A percentile compares a stretch with the other conserved stretches of the same genome.
phyloP scores from a whole-genome alignment of 2,113 vertebrate species.

The Elgaria multicarinata region DNA sequence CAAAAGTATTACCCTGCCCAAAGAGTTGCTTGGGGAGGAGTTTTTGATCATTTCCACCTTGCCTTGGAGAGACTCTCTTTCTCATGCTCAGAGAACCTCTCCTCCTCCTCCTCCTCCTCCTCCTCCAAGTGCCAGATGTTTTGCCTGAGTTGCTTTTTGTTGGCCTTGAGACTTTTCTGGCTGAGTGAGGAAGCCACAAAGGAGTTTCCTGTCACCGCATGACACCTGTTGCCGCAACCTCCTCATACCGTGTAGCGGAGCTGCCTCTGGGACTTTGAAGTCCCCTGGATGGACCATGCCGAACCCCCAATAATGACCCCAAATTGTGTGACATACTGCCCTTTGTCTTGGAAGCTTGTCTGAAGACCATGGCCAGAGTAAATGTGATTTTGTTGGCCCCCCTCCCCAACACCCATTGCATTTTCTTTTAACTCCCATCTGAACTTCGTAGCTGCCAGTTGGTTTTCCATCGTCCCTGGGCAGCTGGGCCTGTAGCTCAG shows the following conservation, averaged over 20 bases:
- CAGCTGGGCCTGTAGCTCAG: slow-evolving; percentile 70
- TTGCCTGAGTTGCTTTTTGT: too few relatives aligned
- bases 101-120: too few relatives aligned
- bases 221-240: neutral
- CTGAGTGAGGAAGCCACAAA: neutral
- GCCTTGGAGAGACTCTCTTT: too few relatives aligned
- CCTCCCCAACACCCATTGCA: slow-evolving; percentile 52
- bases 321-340: slow-evolving; percentile 49
- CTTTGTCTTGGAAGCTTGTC: slow-evolving; percentile 68
- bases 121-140: too few relatives aligned
- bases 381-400: slow-evolving; percentile 74
- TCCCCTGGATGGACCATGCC: slow-evolving; percentile 37
- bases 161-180: neutral
- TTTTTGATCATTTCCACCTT: too few relatives aligned
- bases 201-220: neutral
- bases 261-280: slow-evolving; percentile 61
- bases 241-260: neutral
- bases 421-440: slow-evolving; percentile 69
- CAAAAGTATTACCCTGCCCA: too few relatives aligned
- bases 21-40: too few relatives aligned
- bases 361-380: slow-evolving; percentile 73
- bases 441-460: slow-evolving; percentile 65
- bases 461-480: slow-evolving; percentile 65
- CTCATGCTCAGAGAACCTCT: neutral
- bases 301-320: slow-evolving; percentile 67